Evolutionary conservation across 2,113 vertebrate species (phyloP).

Genomic region (Shinisaurus crocodilurus): DNA sequence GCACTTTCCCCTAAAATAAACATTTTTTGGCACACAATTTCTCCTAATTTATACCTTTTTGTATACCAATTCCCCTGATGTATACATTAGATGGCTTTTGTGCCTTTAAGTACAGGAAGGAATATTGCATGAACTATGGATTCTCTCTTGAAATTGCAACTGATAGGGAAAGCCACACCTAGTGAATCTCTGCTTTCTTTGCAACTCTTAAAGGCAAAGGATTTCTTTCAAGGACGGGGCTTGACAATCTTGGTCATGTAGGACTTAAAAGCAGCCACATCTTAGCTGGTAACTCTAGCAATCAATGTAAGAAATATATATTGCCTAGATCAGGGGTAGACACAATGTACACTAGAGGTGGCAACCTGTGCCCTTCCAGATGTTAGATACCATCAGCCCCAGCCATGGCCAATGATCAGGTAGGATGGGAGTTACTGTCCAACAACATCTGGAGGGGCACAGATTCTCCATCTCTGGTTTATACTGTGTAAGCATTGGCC

Average conservation of each 20-base stretch:
- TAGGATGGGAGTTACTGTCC: background rate
- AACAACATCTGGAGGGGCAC: background rate
- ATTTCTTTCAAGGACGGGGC: no score
- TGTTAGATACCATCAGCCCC: background rate
- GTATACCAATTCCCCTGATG: no score
- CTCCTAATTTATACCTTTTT: no score
- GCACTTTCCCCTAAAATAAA: no score
- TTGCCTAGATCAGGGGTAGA: background rate
- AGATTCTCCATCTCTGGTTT: background rate
- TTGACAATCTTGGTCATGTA: background rate
- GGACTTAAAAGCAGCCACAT: background rate
- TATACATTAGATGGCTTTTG: background rate
- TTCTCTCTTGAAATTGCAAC: background rate
- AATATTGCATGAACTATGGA: background rate
- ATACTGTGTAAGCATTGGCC: no score
- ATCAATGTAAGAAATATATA: background rate
- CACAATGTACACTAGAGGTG: background rate
- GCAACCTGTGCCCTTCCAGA: background rate
- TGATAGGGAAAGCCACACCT: no score
- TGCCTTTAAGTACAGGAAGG: background rate
- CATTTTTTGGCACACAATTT: no score
- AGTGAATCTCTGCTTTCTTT: no score
- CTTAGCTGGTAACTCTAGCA: background rate
- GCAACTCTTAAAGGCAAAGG: background rate
- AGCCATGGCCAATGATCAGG: background rate